Evolutionary conservation across 2,888 invertebrate species (phyloP), one percentile per base, ranked within the genome.

Genomic region (Microplitis manilae): DNA sequence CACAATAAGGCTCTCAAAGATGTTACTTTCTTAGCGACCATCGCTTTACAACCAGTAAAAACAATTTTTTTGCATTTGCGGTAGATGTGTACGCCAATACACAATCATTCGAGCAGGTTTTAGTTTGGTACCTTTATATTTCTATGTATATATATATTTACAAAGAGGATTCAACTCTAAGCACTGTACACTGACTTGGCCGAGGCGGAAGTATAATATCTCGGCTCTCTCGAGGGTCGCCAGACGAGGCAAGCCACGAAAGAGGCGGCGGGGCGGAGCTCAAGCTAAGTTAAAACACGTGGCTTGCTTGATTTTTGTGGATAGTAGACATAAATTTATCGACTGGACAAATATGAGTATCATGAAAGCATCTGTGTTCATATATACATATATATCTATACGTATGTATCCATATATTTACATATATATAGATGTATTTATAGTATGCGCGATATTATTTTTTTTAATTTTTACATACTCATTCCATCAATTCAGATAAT

Each of bases 1-100:
- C 82, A 82, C 82, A 85, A 85, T 81, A 62, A 68, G 60, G 74
- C 76, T 62, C 77, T 78, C 13, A 76, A 80, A 68, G 61, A 38
- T 39, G 60, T 30, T 59, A 20, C 50, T 20, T 50, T 50, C 50
- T 50, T 13, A 50, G 50, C 13, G 50, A 50, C 50, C 50, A 50
- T 50, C 50, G 4, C 50, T 50, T 50, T 50, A 50, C 67, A 30
- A 67, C 72, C 72, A 41, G 38, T 39, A 61, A 62, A 71, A 71
- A 30, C 71, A 8, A 59, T 30, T 39, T 71, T 62, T 71, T 8
- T 17, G 38, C 61, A 61, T 62, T 60, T 59, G 60, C 15, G 69
- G 69, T 62, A 60, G 70, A 60, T 30, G 30, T 71, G 59, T 39
- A 71, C 15, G 61, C 61, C 71, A 62, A 71, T 71, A 30, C 30